A percentile compares a stretch with the other conserved stretches of the same genome.
Conservation (phyloP, 2,113 vertebrate genomes). For the Montifringilla adamsi region DNA sequence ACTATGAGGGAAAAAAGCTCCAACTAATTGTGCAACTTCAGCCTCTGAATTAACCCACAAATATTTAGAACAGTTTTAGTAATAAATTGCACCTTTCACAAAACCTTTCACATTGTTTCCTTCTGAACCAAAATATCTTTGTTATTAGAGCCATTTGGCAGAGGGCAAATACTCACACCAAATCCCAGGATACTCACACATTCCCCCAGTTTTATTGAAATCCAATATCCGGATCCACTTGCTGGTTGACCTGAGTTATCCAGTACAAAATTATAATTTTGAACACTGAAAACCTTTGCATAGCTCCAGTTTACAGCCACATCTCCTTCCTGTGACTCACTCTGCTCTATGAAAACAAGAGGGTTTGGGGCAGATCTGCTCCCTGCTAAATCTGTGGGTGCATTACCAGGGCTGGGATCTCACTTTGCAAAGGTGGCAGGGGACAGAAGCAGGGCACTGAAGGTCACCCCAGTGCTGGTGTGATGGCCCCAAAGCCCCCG, state of each 20-base stretch:
- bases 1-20: neutral
- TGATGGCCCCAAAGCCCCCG: rapidly evolving
- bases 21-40: neutral
- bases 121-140: neutral
- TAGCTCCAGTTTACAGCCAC: neutral
- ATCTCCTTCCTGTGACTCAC: neutral
- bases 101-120: neutral
- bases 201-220: neutral
- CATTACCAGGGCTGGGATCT: neutral
- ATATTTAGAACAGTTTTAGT: neutral
- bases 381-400: neutral
- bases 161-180: neutral
- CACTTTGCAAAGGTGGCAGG: neutral
- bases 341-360: neutral
- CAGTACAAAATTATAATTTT: neutral
- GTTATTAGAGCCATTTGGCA: neutral
- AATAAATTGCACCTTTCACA: neutral
- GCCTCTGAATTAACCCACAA: neutral
- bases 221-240: neutral
- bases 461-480: neutral
- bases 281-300: neutral
- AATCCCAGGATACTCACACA: neutral
- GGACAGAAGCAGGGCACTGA: neutral
- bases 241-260: neutral
- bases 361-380: neutral